Base-by-base conservation (phyloP, 2,888 invertebrate species). In the Scaptomyza tumidula region DNA sequence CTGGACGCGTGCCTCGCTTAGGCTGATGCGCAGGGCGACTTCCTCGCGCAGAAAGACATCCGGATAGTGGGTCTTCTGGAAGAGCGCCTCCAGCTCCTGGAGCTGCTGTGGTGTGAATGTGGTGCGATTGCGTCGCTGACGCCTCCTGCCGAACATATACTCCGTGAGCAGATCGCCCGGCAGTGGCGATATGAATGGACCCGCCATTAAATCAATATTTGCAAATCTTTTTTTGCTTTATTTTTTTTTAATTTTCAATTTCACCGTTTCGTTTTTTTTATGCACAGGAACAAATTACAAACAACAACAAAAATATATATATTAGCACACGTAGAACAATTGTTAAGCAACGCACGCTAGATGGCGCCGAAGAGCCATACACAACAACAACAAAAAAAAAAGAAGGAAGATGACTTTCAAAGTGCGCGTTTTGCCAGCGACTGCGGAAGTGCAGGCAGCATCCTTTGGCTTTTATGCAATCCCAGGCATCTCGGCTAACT, bases 101-200 rank as follows among this genome's bases (percentile, higher is more conserved):
- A 98, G 93, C 92, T 98, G 98, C 91, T 98, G 97, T 1, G 98
- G 97, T 31, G 97, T 98, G 91, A 98, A 98, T 0, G 98, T 98
- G 9, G 98, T 98, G 35, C 98, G 94, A 92, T 98, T 98, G 69
- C 98, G 94, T 67, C 98, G 94, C 94, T 98, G 96, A 80, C 97
- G 94, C 69, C 97, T 94, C 78, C 97, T 94, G 10, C 97, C 97
- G 90, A 97, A 97, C 97, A 98, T 97, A 88, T 98, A 98, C 91
- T 97, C 97, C 14, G 97, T 97, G 50, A 97, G 93, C n/a, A 97
- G 93, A 92, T 97, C 97, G 29, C 97, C 96, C 35, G 97, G 97
- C 46, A 97, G 91, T 0, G 97, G 97, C 50, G 97, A 96, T 64
- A 97, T 92, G 90, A 97, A 97, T 63, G 97, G 97, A 61, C 97